These are phyloP conservation scores for Zoanthus sansibaricus DNA, from an alignment of 92 coral and sea anemone genomes.

Conservation along the genomic window DNA sequence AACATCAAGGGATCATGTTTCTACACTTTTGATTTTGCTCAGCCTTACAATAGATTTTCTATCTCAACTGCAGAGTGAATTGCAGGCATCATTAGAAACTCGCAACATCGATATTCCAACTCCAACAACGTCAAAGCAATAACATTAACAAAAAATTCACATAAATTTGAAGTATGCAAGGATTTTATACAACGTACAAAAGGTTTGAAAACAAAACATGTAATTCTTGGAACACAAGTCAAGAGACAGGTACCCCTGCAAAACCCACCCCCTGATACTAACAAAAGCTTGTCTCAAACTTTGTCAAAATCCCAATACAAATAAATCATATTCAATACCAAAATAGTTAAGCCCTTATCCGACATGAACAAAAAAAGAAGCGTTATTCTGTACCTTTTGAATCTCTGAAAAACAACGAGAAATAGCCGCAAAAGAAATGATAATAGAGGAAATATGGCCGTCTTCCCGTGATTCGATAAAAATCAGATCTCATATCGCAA, in stretches of 20 bases:
- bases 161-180: background rate
- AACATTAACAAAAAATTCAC: background rate
- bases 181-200: background rate
- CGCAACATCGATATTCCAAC: background rate
- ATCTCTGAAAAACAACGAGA: slow-evolving; percentile 15
- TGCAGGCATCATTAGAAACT: slow-evolving; percentile 10
- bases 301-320: background rate
- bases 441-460: slow-evolving; percentile 44
- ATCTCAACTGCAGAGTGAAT: background rate
- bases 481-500: slow-evolving; percentile 19
- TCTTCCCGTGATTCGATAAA: slow-evolving; percentile 49
- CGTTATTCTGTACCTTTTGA: slow-evolving; percentile 13
- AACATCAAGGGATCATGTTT: background rate
- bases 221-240: background rate
- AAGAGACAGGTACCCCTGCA: slow-evolving; percentile 42
- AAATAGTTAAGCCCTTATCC: background rate
- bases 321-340: background rate
- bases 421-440: slow-evolving; percentile 13
- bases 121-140: background rate
- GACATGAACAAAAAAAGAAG: background rate
- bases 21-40: background rate
- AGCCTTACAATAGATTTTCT: background rate
- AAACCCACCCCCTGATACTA: slow-evolving; percentile 49
- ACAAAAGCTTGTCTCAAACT: slow-evolving; percentile 24
- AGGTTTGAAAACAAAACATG: background rate